phyloP scores from a whole-genome alignment of 2,888 invertebrate species.

The Nephrotoma guestfalica region DNA sequence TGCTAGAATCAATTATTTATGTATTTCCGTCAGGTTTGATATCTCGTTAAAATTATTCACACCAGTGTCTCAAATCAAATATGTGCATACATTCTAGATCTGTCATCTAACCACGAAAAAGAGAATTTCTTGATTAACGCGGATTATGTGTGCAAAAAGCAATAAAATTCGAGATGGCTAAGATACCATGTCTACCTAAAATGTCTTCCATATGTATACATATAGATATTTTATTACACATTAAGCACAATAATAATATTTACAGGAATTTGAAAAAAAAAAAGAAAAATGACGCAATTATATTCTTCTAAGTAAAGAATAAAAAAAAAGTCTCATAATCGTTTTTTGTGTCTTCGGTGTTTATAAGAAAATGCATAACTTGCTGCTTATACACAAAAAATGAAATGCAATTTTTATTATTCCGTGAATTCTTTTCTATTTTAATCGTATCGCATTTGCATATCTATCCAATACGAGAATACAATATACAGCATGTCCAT shows the following conservation, averaged over 20 bases:
- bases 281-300: not conserved
- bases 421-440: not conserved
- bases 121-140: not conserved
- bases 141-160: not conserved
- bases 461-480: not conserved
- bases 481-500: not conserved
- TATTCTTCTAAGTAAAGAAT: not conserved
- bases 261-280: not conserved
- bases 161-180: too few relatives aligned
- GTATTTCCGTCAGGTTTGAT: not conserved
- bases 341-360: not conserved
- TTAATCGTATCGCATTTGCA: not conserved
- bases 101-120: not conserved
- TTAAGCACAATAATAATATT: not conserved
- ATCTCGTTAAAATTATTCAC: not conserved
- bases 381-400: not conserved
- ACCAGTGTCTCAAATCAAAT: not conserved
- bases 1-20: not conserved
- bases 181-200: not conserved
- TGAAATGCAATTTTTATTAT: not conserved
- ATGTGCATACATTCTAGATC: not conserved
- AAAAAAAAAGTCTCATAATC: not conserved
- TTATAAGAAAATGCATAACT: not conserved
- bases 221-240: not conserved
- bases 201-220: not conserved